phyloP scores from a whole-genome alignment of 30 jellyfish, hydroid and myxozoan species.

The Aurelia sp. region DNA sequence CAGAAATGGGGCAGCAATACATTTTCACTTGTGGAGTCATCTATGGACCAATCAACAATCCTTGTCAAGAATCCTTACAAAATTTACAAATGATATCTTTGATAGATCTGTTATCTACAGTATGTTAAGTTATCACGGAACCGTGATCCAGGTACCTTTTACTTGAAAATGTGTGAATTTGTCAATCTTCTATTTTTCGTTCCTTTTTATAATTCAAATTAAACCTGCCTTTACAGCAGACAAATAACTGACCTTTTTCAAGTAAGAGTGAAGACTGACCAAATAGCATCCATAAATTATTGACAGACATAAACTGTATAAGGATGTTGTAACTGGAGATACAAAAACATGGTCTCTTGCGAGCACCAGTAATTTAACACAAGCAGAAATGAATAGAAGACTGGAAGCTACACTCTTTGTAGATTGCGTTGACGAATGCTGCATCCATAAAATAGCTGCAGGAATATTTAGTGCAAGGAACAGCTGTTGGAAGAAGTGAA shows the following conservation, averaged over 20 bases:
- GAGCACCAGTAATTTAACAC: slow-evolving; percentile 30
- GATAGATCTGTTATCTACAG: too few relatives aligned
- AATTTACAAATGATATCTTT: too few relatives aligned
- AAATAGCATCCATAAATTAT: slow-evolving; percentile 2
- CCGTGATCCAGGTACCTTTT: too few relatives aligned
- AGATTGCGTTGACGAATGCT: not conserved
- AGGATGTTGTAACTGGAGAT: slow-evolving; percentile 5
- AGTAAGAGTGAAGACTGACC: not conserved
- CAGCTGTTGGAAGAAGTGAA: slow-evolving; percentile 10
- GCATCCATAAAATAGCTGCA: slow-evolving; percentile 29
- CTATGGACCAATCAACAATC: too few relatives aligned
- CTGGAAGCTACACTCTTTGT: not conserved
- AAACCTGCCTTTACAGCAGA: too few relatives aligned
- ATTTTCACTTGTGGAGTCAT: too few relatives aligned
- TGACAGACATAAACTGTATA: slow-evolving; percentile 13
- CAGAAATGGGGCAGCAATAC: too few relatives aligned
- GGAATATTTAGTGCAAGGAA: slow-evolving; percentile 38
- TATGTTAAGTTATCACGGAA: too few relatives aligned
- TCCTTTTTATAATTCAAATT: too few relatives aligned
- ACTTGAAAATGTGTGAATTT: too few relatives aligned
- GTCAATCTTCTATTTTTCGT: too few relatives aligned
- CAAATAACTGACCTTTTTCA: slow-evolving; percentile 13
- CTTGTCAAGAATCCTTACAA: too few relatives aligned
- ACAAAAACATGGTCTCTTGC: slow-evolving; percentile 18
- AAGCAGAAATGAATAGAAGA: slow-evolving; percentile 2